phyloP scores from a whole-genome alignment of 2,113 vertebrate species.

The Geococcyx californianus region DNA sequence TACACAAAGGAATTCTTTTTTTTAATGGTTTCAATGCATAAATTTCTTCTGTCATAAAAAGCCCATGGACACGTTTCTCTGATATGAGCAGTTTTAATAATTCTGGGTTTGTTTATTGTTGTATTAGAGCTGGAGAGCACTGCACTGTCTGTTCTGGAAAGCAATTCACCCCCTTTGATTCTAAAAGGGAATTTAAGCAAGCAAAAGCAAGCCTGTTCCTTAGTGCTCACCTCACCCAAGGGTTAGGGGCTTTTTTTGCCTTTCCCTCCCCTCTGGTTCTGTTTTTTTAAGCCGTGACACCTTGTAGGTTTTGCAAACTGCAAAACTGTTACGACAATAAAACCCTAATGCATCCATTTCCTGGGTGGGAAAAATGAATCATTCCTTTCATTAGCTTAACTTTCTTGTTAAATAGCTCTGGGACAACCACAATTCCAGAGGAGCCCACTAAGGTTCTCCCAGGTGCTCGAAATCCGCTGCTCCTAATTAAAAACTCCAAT shows the following conservation, averaged over 20 bases:
- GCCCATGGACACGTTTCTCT: not conserved
- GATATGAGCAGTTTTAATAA: not conserved
- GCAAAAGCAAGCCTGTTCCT: not conserved
- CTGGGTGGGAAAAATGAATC: not conserved
- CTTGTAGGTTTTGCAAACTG: not conserved
- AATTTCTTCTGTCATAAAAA: not conserved
- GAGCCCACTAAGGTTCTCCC: not conserved
- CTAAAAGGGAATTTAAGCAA: not conserved
- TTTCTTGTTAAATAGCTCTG: not conserved
- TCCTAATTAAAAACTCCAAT: constrained; percentile 54
- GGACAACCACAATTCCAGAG: constrained; percentile 1
- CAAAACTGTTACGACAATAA: not conserved
- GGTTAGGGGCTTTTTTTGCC: too few species aligned
- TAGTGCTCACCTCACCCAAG: not conserved
- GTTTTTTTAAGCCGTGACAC: not conserved
- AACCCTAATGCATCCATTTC: not conserved
- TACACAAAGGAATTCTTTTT: not conserved
- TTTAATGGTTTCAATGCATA: not conserved
- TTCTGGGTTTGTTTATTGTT: not conserved
- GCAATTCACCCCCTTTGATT: not conserved
- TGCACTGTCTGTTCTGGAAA: not conserved
- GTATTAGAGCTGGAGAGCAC: not conserved
- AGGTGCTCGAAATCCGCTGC: not conserved
- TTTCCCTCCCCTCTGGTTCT: not conserved
- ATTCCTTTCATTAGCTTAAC: constrained; percentile 45